Base-by-base conservation (phyloP, 1,140 invertebrate genomes). In the Fopius arisanus region DNA sequence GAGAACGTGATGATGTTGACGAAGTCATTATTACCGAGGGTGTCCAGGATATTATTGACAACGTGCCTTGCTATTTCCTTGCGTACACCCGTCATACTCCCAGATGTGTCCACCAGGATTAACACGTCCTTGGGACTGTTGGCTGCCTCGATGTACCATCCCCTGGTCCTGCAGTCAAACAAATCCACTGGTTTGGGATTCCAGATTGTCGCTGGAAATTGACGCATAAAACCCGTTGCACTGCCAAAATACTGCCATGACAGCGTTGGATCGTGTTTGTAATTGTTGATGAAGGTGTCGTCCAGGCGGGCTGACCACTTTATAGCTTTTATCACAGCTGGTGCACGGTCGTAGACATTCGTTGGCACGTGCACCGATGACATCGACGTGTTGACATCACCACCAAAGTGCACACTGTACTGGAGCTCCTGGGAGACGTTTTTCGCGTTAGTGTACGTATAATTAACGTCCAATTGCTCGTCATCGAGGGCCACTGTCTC, bases 241-340 rank as follows among this genome's bases (percentile, higher is more conserved):
- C 96, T 97, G 33, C 97, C 96, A 89, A 98, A 99, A 88, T 97
- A 99, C 88, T 99, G 97, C 96, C 96, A 99, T 4, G 95, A 94
- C 26, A 98, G 89, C 3, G 95, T 94, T 6, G 95, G 94, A 89
- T 98, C 96, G 40, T 91, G 90, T 81, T 95, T 91, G 80, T 95
- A 96, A 86, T 98, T 98, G 78, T 93, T 92, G 78, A 90, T 91
- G 86, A 98, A 99, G 74, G 93, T 94, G 54, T 92, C 91, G 85
- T 98, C 96, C 74, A 99, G 88, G 51, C 92, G 91, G 81, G 95
- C 93, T 1, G 97, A 97, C 93, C 94, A 94, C 76, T 79, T 84
- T 19, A 88, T 87, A n/a, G 87, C 87, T 41, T 78, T 81, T 19
- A 88, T 79, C 0, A 87, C 86, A 5, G 78, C 73, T 9, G 82